These are phyloP conservation scores for Pseudolaguvia tuberculata DNA, from an alignment of 2,113 vertebrate species.

Conservation along the genomic window DNA sequence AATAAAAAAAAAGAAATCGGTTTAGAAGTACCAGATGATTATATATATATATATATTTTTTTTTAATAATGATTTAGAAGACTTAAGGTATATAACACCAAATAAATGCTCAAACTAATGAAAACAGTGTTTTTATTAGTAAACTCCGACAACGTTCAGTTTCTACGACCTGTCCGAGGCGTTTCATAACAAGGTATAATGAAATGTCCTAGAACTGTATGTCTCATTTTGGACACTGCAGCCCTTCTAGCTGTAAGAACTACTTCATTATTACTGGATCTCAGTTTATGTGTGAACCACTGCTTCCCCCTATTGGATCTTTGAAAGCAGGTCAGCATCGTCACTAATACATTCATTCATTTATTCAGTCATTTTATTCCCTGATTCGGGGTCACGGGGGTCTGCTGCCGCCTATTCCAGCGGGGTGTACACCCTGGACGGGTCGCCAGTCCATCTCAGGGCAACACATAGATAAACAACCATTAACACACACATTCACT, in stretches of 20 bases:
- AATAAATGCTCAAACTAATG: not conserved
- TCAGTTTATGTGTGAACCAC: slow-evolving; percentile 52
- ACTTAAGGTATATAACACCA: not conserved
- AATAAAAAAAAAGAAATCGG: not conserved
- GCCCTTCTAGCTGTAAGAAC: not conserved
- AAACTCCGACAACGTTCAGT: not conserved
- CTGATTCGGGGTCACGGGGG: too few species aligned
- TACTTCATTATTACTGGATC: not conserved
- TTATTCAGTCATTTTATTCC: too few species aligned
- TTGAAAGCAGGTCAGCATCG: not conserved
- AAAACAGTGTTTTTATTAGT: not conserved
- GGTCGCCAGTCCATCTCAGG: too few species aligned
- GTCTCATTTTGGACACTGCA: not conserved
- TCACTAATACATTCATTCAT: too few species aligned
- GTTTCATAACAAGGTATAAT: slow-evolving; percentile 18
- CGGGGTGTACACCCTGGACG: too few species aligned
- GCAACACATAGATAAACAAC: too few species aligned
- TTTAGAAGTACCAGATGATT: not conserved
- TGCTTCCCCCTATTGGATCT: slow-evolving; percentile 68
- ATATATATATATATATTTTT: not conserved
- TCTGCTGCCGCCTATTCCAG: too few species aligned
- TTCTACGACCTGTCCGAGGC: not conserved
- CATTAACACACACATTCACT: too few species aligned
- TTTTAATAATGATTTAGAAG: not conserved
- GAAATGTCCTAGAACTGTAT: not conserved